Base-by-base conservation (phyloP, 1,140 invertebrate species). In the Solenopsis invicta region DNA sequence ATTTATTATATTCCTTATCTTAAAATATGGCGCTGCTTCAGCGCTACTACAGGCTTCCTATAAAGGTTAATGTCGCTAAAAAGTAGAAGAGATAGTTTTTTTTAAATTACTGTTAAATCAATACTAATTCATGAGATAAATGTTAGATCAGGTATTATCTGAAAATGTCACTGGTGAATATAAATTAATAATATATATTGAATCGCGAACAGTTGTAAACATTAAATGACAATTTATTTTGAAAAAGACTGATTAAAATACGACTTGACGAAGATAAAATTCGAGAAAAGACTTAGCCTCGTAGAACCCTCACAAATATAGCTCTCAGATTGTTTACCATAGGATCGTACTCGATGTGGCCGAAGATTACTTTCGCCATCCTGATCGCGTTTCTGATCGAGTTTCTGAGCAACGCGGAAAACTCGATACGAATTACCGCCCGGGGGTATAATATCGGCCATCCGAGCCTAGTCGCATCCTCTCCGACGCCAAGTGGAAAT, bases 361-460 rank as follows among this genome's bases (percentile, higher is more conserved):
- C 90, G 85, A 91, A 90, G 90, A 91, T 91, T 91, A 91, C 87
- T 90, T 91, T 91, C 76, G 78, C 74, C 84, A 48, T 89, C 89
- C 80, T 87, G 89, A 90, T 91, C 89, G 89, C 84, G 78, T 90
- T 90, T 90, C 89, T 89, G 89, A 90, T 91, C 89, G 89, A 91
- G 67, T 91, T 86, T 84, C 69, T 67, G 72, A 87, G 56, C 64
- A 66, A 72, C 59, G 59, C 52, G 89, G 90, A 90, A 91, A 91
- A 91, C 91, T 91, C 90, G 86, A 89, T 89, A 90, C 90, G 91
- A 91, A 91, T 91, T 91, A 90, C 90, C 88, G 91, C 91, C 90
- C 74, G 66, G 71, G 91, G 91, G 52, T 69, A 87, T 86, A 91
- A 91, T 91, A 91, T 91, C 91, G 88, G 85, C 88, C 74, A 87